Evolutionary conservation across 2,797 vertebrate species (phyloP).

Genomic region (Anniella stebbinsi): DNA sequence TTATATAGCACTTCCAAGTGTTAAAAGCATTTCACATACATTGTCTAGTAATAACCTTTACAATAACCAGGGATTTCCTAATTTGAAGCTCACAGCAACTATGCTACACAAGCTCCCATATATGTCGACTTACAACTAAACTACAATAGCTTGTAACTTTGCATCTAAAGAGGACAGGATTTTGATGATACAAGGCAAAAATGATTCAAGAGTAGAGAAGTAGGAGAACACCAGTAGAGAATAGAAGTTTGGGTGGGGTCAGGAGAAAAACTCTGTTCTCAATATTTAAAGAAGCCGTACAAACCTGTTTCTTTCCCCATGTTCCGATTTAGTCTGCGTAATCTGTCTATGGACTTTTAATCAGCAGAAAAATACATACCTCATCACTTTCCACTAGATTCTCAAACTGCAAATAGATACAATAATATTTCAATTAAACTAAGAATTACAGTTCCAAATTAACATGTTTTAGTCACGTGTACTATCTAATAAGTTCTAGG

Average conservation of each 20-base stretch:
- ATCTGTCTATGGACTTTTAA: too few species aligned
- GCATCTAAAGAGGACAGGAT: background rate
- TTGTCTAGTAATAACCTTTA: background rate
- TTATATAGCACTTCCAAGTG: background rate
- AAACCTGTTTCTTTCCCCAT: background rate
- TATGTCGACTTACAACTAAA: background rate
- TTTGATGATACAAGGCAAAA: background rate
- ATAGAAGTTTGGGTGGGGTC: background rate
- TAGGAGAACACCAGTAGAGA: background rate
- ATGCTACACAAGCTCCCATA: background rate
- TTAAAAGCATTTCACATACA: background rate
- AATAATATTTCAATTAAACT: conserved; percentile 3
- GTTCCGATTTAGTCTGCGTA: background rate
- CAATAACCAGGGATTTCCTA: background rate
- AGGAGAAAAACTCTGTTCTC: background rate
- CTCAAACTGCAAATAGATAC: conserved; percentile 89
- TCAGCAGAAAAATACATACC: conserved; percentile 80
- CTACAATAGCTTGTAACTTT: background rate
- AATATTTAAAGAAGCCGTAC: background rate
- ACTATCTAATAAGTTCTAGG: background rate
- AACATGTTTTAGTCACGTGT: background rate
- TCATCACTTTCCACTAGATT: conserved; percentile 98
- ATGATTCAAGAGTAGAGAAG: background rate
- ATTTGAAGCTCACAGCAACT: too few species aligned
- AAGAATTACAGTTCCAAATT: background rate